phyloP scores from a whole-genome alignment of 2,113 vertebrate genomes.

The Carollia perspicillata region DNA sequence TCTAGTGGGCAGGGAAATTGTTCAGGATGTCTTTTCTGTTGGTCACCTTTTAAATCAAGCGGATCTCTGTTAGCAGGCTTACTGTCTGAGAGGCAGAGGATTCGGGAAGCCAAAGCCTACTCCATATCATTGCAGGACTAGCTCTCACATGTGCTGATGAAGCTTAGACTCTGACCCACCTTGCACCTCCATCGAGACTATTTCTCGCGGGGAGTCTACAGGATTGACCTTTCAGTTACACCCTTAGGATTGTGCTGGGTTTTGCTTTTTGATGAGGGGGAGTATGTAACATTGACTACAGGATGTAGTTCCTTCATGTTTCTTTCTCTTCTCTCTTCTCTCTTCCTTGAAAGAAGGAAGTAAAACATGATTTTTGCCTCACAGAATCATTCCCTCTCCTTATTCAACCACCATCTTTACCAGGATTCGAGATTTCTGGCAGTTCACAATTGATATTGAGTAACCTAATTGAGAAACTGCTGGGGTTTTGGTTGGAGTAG shows the following conservation, averaged over 20 bases:
- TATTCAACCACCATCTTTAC: background rate
- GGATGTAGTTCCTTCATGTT: background rate
- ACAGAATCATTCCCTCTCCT: background rate
- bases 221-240: background rate
- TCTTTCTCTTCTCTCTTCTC: no score
- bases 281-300: background rate
- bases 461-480: conserved; percentile 13
- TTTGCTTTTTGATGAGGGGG: background rate
- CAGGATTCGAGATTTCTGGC: conserved; percentile 26
- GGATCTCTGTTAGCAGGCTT: background rate
- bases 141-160: background rate
- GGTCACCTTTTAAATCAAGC: background rate
- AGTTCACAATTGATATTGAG: background rate
- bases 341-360: background rate
- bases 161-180: background rate
- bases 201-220: background rate
- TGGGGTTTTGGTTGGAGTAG: background rate
- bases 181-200: accelerated
- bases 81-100: background rate
- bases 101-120: background rate
- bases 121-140: background rate
- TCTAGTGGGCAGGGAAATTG: background rate
- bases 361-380: background rate
- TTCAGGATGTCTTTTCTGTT: background rate
- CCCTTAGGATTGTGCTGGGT: background rate